These are phyloP conservation scores for Dicroscelio sp. DNA, from an alignment of 2,888 invertebrate genomes.

Conservation along the genomic window DNA sequence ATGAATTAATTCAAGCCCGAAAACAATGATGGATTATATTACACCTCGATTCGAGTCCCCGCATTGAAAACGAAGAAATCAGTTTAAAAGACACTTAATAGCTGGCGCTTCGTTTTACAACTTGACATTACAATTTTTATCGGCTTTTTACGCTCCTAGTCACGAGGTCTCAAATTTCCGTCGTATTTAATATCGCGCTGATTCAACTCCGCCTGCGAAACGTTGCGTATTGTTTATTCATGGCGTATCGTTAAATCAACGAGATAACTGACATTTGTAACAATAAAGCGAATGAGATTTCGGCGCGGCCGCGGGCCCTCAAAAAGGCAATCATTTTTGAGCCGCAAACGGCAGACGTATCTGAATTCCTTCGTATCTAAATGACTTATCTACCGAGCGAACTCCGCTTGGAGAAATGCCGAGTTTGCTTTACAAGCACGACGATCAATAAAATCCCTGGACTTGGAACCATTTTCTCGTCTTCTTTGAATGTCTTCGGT, in stretches of 20 bases:
- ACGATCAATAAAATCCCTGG: constrained; percentile 86
- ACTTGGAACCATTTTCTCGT: constrained; percentile 74
- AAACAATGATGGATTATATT: no score
- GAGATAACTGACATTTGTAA: constrained; percentile 49
- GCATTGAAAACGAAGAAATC: no score
- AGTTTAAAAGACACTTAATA: no score
- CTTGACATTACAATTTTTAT: no score
- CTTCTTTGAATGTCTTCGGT: constrained; percentile 74
- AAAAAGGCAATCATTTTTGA: constrained; percentile 66
- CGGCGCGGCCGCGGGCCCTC: constrained; percentile 8
- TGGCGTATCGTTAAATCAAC: constrained; percentile 30
- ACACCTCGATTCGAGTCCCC: no score
- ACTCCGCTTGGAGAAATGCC: constrained; percentile 81
- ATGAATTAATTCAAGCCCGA: no score
- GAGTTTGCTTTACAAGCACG: constrained; percentile 84
- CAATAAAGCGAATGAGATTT: constrained; percentile 34
- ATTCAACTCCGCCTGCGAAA: no score
- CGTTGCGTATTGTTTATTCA: constrained; percentile 34
- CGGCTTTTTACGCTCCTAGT: no score
- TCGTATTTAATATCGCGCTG: no score
- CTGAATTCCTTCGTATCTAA: constrained; percentile 89
- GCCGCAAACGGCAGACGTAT: constrained; percentile 67
- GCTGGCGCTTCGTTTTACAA: no score
- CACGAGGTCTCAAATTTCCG: no score
- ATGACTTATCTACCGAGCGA: constrained; percentile 89